These are phyloP conservation scores for Corythoichthys intestinalis DNA, from an alignment of 2,113 vertebrate genomes.

Conservation along the genomic window DNA sequence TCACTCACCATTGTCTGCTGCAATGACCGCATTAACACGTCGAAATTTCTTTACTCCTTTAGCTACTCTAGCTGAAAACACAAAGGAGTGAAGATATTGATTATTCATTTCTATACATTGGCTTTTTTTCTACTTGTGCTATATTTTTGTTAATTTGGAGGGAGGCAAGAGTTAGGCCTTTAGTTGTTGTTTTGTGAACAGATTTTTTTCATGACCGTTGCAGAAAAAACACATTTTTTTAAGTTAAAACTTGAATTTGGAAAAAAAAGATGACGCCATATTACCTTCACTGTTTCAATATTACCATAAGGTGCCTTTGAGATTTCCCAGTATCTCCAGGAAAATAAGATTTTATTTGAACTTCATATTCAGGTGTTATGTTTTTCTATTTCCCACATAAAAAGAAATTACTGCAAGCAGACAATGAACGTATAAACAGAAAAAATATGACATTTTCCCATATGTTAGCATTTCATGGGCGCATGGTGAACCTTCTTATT, in stretches of 20 bases:
- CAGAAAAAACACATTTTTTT: not conserved
- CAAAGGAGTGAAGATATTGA: constrained; percentile 59
- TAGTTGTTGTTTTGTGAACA: not conserved
- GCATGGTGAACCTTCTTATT: not conserved
- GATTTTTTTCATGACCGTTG: not conserved
- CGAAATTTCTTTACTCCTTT: constrained; percentile 59
- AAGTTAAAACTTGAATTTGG: not conserved
- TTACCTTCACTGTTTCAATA: not conserved
- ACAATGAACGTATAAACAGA: not conserved
- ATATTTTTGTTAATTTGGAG: not conserved
- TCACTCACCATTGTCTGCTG: constrained; percentile 1
- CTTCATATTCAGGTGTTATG: not conserved
- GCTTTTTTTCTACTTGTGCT: not conserved
- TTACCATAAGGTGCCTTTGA: not conserved
- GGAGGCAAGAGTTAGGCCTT: not conserved
- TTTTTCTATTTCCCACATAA: not conserved
- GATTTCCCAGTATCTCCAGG: not conserved
- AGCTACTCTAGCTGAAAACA: not conserved
- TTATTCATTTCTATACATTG: not conserved
- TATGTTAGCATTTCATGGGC: not conserved
- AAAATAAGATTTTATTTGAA: not conserved
- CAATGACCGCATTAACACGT: not conserved
- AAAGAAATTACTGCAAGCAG: not conserved
- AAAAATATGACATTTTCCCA: not conserved
- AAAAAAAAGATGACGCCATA: not conserved